Percentiles rank a stretch among this genome's conserved stretches.
Conservation (phyloP, 2,888 invertebrate genomes). For the Drosophila stalkeri region DNA sequence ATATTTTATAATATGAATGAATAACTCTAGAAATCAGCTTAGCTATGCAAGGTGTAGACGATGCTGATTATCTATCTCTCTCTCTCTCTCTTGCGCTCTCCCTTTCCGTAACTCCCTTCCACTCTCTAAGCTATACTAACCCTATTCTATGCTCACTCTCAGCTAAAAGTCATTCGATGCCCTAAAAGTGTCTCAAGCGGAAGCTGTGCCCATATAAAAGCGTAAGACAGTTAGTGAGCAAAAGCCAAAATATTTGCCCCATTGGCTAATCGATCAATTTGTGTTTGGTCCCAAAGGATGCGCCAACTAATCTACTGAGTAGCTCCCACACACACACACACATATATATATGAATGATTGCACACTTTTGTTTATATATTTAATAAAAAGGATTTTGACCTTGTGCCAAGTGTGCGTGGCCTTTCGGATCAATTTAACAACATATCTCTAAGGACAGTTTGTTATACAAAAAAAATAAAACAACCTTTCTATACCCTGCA, state of each 20-base stretch:
- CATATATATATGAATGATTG: constrained; percentile 62
- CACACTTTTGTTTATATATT: constrained; percentile 46
- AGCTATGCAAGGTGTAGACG: no score
- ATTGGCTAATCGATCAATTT: constrained; percentile 67
- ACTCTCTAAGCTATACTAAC: no score
- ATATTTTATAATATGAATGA: no score
- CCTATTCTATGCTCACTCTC: no score
- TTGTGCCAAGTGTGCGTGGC: constrained; percentile 21
- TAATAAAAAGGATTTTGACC: constrained; percentile 57
- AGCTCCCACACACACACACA: constrained; percentile 26
- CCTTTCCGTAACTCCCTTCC: no score
- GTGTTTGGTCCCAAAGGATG: constrained; percentile 39
- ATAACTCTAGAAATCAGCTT: no score
- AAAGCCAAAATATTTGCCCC: constrained; percentile 23
- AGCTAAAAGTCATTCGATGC: background rate
- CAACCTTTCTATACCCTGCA: constrained; percentile 6
- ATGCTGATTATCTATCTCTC: no score
- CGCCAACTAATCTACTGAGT: constrained; percentile 45
- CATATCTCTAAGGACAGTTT: constrained; percentile 30
- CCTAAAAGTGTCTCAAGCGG: background rate
- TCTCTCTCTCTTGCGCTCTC: no score
- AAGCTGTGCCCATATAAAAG: background rate
- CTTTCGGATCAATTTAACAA: constrained; percentile 34
- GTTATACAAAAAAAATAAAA: constrained; percentile 3
- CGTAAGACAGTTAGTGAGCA: background rate